Conservation (phyloP, 2,888 invertebrate genomes). For the Diplolepis rosae region DNA sequence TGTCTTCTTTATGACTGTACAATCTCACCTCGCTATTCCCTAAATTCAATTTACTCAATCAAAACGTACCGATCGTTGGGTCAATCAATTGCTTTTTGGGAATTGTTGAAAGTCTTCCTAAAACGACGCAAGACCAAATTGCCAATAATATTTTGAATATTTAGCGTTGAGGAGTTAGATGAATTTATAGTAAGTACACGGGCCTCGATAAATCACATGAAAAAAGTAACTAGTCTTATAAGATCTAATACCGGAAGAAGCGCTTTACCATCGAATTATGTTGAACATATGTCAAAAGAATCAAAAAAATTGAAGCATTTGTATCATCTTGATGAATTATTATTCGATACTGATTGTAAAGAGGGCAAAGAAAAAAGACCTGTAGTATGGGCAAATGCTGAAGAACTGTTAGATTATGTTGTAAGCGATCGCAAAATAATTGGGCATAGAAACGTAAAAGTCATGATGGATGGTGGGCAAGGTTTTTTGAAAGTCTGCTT, state of each 20-base stretch:
- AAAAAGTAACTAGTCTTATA: not conserved
- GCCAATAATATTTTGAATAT: too few relatives aligned
- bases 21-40: too few relatives aligned
- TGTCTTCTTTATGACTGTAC: too few relatives aligned
- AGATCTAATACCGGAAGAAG: not conserved
- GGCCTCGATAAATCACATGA: not conserved
- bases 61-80: too few relatives aligned
- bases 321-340: too few relatives aligned
- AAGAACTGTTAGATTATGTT: not conserved
- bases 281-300: not conserved
- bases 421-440: not conserved
- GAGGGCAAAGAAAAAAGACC: not conserved
- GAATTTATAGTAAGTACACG: too few relatives aligned
- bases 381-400: slow-evolving; percentile 4
- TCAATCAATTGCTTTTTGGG: too few relatives aligned
- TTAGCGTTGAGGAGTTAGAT: too few relatives aligned
- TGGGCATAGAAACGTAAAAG: not conserved
- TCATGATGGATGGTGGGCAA: not conserved
- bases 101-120: too few relatives aligned
- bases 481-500: not conserved
- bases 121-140: too few relatives aligned
- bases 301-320: not conserved
- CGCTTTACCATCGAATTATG: not conserved
- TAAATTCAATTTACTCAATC: too few relatives aligned
- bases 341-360: not conserved